These are phyloP conservation scores for Zaprionus tsacasi DNA, from an alignment of 1,140 invertebrate species.

Conservation along the genomic window DNA sequence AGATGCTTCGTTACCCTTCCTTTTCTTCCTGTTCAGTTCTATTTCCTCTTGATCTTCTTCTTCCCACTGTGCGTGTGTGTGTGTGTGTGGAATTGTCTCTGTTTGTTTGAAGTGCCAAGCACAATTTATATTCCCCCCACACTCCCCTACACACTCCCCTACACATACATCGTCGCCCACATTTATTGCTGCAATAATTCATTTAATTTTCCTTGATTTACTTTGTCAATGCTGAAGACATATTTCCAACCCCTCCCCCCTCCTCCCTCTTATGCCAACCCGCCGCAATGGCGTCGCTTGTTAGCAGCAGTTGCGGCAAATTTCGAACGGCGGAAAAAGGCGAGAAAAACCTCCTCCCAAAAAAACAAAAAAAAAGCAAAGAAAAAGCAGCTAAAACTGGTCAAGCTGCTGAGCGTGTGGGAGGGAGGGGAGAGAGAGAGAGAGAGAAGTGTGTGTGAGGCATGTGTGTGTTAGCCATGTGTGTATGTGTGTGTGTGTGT, in stretches of 20 bases:
- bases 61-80: background rate
- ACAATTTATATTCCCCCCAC: slow-evolving; percentile 71
- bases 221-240: slow-evolving; percentile 60
- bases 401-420: slow-evolving; percentile 18
- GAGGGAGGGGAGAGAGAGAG: background rate
- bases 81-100: slow-evolving; percentile 34
- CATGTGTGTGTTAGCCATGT: background rate
- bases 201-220: slow-evolving; percentile 81
- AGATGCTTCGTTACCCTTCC: slow-evolving; percentile 10
- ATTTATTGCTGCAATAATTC: slow-evolving; percentile 82
- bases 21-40: too few relatives aligned
- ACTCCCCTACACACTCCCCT: background rate
- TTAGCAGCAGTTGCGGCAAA: slow-evolving; percentile 26
- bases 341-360: slow-evolving; percentile 10
- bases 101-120: slow-evolving; percentile 53
- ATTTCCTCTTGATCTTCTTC: background rate
- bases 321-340: slow-evolving; percentile 25
- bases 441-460: background rate
- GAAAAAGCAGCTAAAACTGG: slow-evolving; percentile 36
- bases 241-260: background rate
- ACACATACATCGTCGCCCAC: slow-evolving; percentile 35
- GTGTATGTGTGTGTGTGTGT: slow-evolving; percentile 10
- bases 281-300: slow-evolving; percentile 15
- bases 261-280: background rate
- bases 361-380: background rate